A percentile compares a stretch with the other conserved stretches of the same genome.
These are phyloP conservation scores for Alloscopus bannaensis DNA, from an alignment of 2,888 invertebrate genomes.

Conservation along the genomic window DNA sequence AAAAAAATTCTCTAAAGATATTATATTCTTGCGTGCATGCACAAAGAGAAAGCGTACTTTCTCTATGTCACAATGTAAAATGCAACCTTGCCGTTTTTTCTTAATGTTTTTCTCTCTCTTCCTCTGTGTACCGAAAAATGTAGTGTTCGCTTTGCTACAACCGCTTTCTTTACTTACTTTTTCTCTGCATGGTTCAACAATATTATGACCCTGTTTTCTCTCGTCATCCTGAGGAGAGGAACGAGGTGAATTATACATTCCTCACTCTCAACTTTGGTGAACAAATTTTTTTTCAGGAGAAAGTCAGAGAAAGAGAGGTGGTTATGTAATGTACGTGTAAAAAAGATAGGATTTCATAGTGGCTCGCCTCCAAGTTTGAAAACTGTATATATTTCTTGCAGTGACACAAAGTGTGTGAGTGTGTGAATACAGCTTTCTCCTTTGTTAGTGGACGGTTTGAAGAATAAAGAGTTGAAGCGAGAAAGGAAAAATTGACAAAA, in stretches of 20 bases:
- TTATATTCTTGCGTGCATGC: conserved; percentile 57
- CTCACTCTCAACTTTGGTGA: conserved; percentile 32
- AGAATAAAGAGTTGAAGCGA: neutral
- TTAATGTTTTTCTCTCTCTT: conserved; percentile 35
- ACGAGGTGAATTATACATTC: conserved; percentile 57
- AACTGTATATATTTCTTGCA: conserved; percentile 30
- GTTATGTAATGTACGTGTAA: neutral
- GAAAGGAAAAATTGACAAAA: conserved; percentile 42
- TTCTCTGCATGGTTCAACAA: conserved; percentile 16
- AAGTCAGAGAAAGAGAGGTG: conserved; percentile 12
- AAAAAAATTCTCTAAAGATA: conserved; percentile 45
- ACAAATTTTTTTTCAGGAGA: conserved; percentile 26
- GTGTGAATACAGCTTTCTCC: neutral
- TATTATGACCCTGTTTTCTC: conserved; percentile 49
- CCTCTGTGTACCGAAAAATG: conserved; percentile 15
- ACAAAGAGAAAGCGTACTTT: conserved; percentile 33
- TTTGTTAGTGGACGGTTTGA: neutral
- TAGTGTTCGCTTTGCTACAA: conserved; percentile 9
- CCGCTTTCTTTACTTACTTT: neutral
- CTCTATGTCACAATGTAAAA: conserved; percentile 11
- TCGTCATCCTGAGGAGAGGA: conserved; percentile 34
- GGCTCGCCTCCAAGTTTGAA: conserved; percentile 51
- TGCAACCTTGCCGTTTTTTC: conserved; percentile 47
- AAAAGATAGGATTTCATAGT: conserved; percentile 6
- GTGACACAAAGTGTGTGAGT: conserved; percentile 1